phyloP scores from a whole-genome alignment of 2,113 vertebrate genomes.

The Dromaius novaehollandiae region DNA sequence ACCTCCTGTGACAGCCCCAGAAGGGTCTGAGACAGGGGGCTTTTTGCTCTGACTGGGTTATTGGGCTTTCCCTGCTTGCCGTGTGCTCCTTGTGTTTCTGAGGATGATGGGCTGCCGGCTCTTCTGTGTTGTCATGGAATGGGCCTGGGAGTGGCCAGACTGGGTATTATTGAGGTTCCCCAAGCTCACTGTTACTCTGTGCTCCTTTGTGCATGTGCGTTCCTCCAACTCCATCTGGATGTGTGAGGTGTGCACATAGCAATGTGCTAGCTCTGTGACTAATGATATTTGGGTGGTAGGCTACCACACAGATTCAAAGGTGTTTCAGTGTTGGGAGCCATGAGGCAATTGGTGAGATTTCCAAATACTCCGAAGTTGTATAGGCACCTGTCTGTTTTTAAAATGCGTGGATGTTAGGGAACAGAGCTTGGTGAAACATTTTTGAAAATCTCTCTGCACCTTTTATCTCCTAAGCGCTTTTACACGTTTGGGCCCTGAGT shows the following conservation, averaged over 20 bases:
- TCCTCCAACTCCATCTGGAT: background rate
- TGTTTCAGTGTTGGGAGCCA: background rate
- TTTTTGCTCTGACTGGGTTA: background rate
- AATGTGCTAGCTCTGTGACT: background rate
- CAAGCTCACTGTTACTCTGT: background rate
- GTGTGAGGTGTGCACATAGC: background rate
- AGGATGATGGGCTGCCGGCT: background rate
- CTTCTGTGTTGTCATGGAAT: background rate
- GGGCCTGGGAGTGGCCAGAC: background rate
- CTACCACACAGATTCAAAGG: background rate
- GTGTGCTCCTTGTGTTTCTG: background rate
- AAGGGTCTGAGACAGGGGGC: background rate
- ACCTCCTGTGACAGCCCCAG: too few species aligned
- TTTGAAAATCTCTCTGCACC: background rate
- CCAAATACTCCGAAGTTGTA: background rate
- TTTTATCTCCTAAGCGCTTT: background rate
- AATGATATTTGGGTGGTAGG: background rate
- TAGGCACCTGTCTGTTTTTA: background rate
- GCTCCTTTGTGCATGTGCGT: background rate
- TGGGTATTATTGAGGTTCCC: background rate
- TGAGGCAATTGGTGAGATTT: background rate
- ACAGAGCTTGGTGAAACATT: background rate
- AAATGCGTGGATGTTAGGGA: background rate
- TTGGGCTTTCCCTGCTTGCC: background rate
- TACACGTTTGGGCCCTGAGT: background rate